Evolutionary conservation across 2,113 vertebrate species (phyloP).

Genomic region (Zosterops japonicus): DNA sequence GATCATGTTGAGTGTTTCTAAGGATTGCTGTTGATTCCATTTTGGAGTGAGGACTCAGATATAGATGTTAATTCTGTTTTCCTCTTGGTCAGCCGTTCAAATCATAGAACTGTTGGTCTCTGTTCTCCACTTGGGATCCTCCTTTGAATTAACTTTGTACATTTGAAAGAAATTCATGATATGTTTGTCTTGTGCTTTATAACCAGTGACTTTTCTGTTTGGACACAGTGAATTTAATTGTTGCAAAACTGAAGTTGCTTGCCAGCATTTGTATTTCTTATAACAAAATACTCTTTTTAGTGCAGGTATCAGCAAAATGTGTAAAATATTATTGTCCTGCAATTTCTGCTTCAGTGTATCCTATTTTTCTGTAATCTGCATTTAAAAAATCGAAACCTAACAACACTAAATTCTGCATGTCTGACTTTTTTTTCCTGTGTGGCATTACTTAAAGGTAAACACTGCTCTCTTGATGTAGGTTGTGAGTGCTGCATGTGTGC

Average conservation of each 20-base stretch:
- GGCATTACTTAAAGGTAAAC: constrained; percentile 73
- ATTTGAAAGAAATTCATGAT: neutral
- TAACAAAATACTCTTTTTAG: neutral
- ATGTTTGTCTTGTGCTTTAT: neutral
- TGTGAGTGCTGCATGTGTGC: constrained; percentile 81
- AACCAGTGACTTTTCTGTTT: neutral
- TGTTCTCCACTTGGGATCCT: neutral
- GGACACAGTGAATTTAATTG: neutral
- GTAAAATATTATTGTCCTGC: neutral
- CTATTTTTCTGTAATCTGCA: neutral
- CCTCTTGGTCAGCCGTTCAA: neutral
- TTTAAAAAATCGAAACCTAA: constrained; percentile 31
- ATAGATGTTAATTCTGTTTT: neutral
- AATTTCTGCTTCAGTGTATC: neutral
- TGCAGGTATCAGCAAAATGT: neutral
- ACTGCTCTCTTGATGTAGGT: constrained; percentile 82
- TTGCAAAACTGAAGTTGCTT: neutral
- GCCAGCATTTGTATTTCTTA: neutral
- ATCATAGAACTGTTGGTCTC: neutral
- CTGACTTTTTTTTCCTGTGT: constrained; percentile 38
- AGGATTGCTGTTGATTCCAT: neutral
- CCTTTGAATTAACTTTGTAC: neutral
- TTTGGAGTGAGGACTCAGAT: neutral
- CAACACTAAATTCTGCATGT: constrained; percentile 53
- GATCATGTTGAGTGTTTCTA: neutral